Base-by-base conservation (phyloP, 2,797 vertebrate genomes). In the Kryptopterus vitreolus region DNA sequence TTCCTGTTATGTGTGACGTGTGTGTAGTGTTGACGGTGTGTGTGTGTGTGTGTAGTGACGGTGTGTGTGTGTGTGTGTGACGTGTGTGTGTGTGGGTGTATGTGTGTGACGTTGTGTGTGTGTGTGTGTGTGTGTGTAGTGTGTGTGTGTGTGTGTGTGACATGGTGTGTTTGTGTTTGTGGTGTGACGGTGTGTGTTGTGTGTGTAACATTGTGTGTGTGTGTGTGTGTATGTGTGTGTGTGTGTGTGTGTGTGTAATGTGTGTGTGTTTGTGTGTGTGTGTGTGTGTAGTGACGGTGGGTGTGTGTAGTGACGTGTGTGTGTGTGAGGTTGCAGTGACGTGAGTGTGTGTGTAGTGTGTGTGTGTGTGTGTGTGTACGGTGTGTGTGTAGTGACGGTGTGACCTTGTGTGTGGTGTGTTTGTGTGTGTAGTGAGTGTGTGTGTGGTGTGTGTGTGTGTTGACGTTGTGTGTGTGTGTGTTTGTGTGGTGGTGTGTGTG, bases 401-500 rank as follows among this genome's bases (percentile, higher is more conserved):
- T n/a, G n/a, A n/a, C n/a, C n/a, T n/a, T n/a, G n/a, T n/a, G n/a
- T n/a, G n/a, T n/a, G n/a, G n/a, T n/a, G n/a, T n/a, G n/a, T n/a
- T n/a, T n/a, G n/a, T n/a, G n/a, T n/a, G 24, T 59, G 24, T 24
- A 29, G 5, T 0, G 15, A 18, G 61, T 33, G 55, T 55, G 22
- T 20, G 61, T 62, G 26, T 12, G 11, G n/a, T n/a, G n/a, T n/a
- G n/a, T n/a, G n/a, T 52, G 50, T 16, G 15, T 52, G 16, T n/a
- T n/a, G n/a, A n/a, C n/a, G n/a, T n/a, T 52, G 38, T 53, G 52
- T 53, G 52, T 53, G 50, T 35, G 35, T 33, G 7, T 35, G 18
- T 35, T 29, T 63, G 61, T 66, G 63, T 43, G 63, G n/a, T n/a
- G 24, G 63, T 24, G 22, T 66, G 35, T 65, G 62, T 66, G 63